These are phyloP conservation scores for Lytechinus variegatus DNA, from an alignment of 35 echinoderm and acorn worm species.

Conservation along the genomic window DNA sequence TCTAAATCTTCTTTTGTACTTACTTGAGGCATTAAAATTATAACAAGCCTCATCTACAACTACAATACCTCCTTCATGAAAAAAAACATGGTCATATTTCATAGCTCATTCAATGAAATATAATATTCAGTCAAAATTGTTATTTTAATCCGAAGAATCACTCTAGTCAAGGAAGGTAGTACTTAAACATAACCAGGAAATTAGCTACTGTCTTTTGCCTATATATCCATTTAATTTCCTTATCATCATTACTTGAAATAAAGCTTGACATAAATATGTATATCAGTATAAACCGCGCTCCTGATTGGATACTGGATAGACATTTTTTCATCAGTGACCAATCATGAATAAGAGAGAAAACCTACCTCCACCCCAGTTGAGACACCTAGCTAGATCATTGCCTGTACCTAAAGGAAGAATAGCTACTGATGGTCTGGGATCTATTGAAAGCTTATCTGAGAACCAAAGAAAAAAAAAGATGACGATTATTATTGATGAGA, in stretches of 20 bases:
- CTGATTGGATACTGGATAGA: background rate
- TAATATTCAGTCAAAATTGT: background rate
- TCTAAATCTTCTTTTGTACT: too few relatives aligned
- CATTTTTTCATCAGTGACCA: background rate
- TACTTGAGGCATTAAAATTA: too few relatives aligned
- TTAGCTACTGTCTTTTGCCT: background rate
- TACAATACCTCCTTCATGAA: too few relatives aligned
- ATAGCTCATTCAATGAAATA: too few relatives aligned
- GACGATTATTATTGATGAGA: background rate
- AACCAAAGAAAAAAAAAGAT: background rate
- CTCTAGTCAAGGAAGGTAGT: background rate
- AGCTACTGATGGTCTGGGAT: conserved; percentile 82
- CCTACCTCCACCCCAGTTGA: conserved; percentile 99
- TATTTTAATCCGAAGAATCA: background rate
- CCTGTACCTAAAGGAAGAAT: conserved; percentile 95
- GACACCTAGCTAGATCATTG: conserved; percentile 96
- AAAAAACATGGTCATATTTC: too few relatives aligned
- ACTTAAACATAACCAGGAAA: background rate
- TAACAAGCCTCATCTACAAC: too few relatives aligned
- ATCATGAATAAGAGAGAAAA: background rate
- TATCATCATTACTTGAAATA: background rate
- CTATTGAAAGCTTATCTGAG: conserved; percentile 86
- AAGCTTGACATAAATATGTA: background rate
- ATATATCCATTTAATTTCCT: background rate
- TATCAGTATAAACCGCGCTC: background rate